Conservation (phyloP, 2,888 invertebrate species). For the Anagyrus pseudococci region DNA sequence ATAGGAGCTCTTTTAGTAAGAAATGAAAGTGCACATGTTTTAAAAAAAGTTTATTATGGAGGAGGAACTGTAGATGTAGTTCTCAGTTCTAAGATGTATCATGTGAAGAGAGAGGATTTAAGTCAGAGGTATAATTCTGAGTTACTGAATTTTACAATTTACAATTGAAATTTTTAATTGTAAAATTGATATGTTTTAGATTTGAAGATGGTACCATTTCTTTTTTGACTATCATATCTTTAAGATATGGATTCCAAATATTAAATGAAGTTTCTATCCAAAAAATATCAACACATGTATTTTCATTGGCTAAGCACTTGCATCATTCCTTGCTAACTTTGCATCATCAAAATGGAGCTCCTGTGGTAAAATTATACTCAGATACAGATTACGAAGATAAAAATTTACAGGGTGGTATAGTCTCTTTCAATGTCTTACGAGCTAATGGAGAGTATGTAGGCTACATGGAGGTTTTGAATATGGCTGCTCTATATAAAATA, state of each 20-base stretch:
- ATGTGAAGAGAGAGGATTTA: conserved; percentile 72
- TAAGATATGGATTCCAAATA: conserved; percentile 84
- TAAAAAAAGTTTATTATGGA: conserved; percentile 83
- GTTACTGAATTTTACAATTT: conserved; percentile 6
- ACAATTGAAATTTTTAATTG: conserved; percentile 1
- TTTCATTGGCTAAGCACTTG: conserved; percentile 76
- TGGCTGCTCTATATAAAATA: conserved; percentile 86
- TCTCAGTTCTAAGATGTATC: conserved; percentile 74
- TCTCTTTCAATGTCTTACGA: conserved; percentile 87
- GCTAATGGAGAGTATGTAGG: conserved; percentile 83
- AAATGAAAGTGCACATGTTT: conserved; percentile 68
- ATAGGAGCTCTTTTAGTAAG: conserved; percentile 86
- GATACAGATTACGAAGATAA: conserved; percentile 72
- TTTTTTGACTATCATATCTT: conserved; percentile 82
- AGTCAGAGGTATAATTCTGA: conserved; percentile 71
- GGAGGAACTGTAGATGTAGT: conserved; percentile 93
- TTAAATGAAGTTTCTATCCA: conserved; percentile 68
- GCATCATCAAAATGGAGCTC: conserved; percentile 75
- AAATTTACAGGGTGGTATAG: conserved; percentile 79
- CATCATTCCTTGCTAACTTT: conserved; percentile 69
- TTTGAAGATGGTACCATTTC: conserved; percentile 95
- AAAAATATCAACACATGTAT: conserved; percentile 76
- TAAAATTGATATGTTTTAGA: conserved; percentile 61
- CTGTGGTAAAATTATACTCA: conserved; percentile 75
- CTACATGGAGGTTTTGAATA: conserved; percentile 88